Percentiles rank a stretch among this genome's conserved stretches.
Conservation (phyloP, 2,113 vertebrate genomes). For the Xyliphius kryptos region DNA sequence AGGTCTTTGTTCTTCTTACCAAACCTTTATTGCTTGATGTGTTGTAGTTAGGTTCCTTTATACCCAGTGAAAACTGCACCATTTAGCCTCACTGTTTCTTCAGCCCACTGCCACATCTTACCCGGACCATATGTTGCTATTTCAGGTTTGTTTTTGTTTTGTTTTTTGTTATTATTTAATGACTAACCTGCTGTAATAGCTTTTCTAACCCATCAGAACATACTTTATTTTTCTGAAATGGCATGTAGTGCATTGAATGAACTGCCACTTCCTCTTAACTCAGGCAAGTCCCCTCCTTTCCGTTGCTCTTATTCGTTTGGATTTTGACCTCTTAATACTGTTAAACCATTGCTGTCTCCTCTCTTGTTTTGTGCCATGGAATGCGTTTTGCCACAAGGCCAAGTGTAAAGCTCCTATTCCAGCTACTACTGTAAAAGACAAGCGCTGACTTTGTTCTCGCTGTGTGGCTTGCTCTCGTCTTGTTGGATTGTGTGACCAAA, state of each 20-base stretch:
- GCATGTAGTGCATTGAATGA: constrained; percentile 1
- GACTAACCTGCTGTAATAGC: neutral
- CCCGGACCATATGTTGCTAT: constrained; percentile 70
- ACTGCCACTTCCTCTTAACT: constrained; percentile 45
- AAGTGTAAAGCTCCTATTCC: constrained; percentile 36
- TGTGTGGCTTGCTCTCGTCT: constrained; percentile 6
- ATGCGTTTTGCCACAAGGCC: constrained; percentile 40
- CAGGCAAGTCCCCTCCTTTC: constrained; percentile 37
- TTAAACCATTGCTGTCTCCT: constrained; percentile 25
- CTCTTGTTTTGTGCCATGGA: constrained; percentile 40
- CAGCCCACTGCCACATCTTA: constrained; percentile 87
- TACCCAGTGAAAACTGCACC: constrained; percentile 30
- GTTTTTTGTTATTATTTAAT: neutral
- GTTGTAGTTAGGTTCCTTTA: neutral
- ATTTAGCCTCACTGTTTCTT: constrained; percentile 80
- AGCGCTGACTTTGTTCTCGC: neutral
- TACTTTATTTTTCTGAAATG: neutral
- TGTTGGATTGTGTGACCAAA: neutral
- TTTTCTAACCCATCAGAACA: constrained; percentile 16
- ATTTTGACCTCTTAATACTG: constrained; percentile 4
- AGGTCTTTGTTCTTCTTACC: constrained; percentile 43
- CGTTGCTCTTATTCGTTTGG: constrained; percentile 29
- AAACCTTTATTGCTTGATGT: constrained; percentile 30
- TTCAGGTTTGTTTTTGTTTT: constrained; percentile 52
- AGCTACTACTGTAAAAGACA: constrained; percentile 33